phyloP scores from a whole-genome alignment of 2,113 vertebrate species.

The Nibea albiflora region DNA sequence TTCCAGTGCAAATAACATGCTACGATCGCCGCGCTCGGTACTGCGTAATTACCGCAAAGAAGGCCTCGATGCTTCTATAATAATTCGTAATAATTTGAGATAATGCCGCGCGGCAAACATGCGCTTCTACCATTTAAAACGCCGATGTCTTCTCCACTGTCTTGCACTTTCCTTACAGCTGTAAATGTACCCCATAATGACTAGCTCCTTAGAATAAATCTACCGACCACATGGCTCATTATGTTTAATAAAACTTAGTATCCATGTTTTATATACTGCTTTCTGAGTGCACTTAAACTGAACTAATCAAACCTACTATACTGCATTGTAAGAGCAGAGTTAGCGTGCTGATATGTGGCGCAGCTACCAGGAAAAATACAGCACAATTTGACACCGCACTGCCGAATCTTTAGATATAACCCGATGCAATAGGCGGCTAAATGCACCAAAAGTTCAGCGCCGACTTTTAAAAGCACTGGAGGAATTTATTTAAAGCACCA shows the following conservation, averaged over 20 bases:
- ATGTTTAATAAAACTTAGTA: conserved; percentile 39
- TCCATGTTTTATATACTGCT: conserved; percentile 17
- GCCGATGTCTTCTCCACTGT: neutral
- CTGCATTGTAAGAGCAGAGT: neutral
- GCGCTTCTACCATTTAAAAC: neutral
- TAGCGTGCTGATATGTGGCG: neutral
- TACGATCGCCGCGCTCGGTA: neutral
- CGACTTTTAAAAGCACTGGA: conserved; percentile 52
- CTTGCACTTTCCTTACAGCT: conserved; percentile 2
- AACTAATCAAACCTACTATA: conserved; percentile 27
- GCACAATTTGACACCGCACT: conserved; percentile 6
- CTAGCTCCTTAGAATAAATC: neutral
- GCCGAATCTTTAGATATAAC: neutral
- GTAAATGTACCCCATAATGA: conserved; percentile 18
- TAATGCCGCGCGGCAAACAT: neutral
- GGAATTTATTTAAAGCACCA: conserved; percentile 33
- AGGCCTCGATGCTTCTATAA: neutral
- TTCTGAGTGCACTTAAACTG: conserved; percentile 29
- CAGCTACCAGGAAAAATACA: neutral
- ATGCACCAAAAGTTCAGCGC: conserved; percentile 25
- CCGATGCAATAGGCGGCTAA: conserved; percentile 9
- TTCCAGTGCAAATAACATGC: conserved; percentile 36
- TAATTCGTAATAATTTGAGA: neutral
- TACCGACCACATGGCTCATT: conserved; percentile 16
- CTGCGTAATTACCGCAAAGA: conserved; percentile 28